These are phyloP conservation scores for Turdus rufiventris DNA, from an alignment of 2,113 vertebrate genomes.

Conservation along the genomic window DNA sequence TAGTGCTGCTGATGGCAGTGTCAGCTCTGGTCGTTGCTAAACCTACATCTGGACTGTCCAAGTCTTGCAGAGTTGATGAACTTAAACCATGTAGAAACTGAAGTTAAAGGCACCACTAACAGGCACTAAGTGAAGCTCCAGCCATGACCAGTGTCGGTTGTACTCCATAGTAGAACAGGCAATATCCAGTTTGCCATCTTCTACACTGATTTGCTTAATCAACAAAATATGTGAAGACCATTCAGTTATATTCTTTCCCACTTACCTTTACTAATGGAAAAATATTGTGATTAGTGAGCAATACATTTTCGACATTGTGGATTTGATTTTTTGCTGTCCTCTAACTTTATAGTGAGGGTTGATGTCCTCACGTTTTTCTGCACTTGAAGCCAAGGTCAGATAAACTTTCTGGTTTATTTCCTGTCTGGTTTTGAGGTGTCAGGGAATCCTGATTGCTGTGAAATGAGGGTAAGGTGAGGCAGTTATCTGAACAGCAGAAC, in stretches of 20 bases:
- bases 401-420: not conserved
- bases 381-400: not conserved
- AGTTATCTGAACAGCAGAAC: not conserved
- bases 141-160: not conserved
- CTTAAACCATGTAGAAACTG: not conserved
- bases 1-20: fast-evolving
- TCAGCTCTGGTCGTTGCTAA: not conserved
- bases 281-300: not conserved
- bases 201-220: not conserved
- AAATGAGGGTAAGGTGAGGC: not conserved
- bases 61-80: not conserved
- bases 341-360: not conserved
- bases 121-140: not conserved
- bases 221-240: not conserved
- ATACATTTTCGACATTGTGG: fast-evolving
- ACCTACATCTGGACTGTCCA: not conserved
- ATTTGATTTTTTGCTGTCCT: not conserved
- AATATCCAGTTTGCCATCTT: not conserved
- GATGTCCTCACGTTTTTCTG: not conserved
- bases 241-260: not conserved
- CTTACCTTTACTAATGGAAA: not conserved
- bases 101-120: not conserved
- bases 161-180: fast-evolving
- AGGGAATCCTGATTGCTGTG: not conserved
- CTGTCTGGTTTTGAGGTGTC: not conserved